Percentiles rank a stretch among this genome's conserved stretches.
Conservation (phyloP, 1,140 invertebrate species). For the Thereuonema tuberculata region DNA sequence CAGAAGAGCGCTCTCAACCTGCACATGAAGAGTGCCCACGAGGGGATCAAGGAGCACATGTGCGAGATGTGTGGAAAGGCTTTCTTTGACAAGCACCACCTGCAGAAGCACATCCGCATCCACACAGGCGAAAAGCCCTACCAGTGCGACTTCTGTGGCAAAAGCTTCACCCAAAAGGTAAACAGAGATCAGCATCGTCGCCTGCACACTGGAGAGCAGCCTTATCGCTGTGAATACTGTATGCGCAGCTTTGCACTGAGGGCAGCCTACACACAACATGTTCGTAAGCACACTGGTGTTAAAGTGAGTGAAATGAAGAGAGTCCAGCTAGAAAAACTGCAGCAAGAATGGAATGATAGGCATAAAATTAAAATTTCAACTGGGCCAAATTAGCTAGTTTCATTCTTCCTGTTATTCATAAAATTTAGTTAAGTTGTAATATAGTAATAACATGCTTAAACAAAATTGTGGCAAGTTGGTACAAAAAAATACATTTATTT, state of each 20-base stretch:
- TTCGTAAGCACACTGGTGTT: constrained; percentile 1
- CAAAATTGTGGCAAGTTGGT: no score
- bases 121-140: constrained; percentile 30
- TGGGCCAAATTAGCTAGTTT: background rate
- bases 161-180: constrained; percentile 38
- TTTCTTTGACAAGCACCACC: constrained; percentile 6
- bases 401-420: no score
- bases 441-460: no score
- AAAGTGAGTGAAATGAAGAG: constrained; percentile 1
- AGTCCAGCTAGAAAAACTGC: constrained; percentile 4
- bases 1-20: constrained; percentile 5
- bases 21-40: constrained; percentile 7
- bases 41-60: constrained; percentile 8
- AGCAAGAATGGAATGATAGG: background rate
- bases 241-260: background rate
- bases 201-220: constrained; percentile 43
- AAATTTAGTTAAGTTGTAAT: no score
- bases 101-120: constrained; percentile 7
- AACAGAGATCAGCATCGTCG: constrained; percentile 38
- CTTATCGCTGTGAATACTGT: constrained; percentile 47
- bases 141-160: constrained; percentile 37
- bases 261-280: constrained; percentile 2
- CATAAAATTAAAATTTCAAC: no score
- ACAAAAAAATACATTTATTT: no score
- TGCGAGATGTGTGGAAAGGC: constrained; percentile 8